Percentiles rank a stretch among this genome's conserved stretches.
Evolutionary conservation across 2,113 vertebrate species (phyloP).

Genomic region (Strix uralensis): DNA sequence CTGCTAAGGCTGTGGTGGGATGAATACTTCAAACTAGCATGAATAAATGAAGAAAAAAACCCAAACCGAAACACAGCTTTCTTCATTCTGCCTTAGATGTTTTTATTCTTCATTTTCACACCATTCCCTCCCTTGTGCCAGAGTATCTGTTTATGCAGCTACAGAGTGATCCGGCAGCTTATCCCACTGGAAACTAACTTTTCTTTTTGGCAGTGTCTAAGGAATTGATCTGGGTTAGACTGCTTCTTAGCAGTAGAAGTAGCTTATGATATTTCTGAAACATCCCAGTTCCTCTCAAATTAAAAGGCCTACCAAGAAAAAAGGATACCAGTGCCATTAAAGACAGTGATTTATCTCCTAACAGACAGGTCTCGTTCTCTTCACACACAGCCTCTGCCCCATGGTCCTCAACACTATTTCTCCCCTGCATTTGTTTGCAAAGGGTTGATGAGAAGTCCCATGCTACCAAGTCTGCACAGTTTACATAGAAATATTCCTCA

Average conservation of each 20-base stretch:
- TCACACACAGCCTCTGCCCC: background rate
- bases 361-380: background rate
- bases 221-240: background rate
- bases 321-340: background rate
- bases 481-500: background rate
- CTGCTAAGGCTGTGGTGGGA: background rate
- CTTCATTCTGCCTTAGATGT: background rate
- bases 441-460: background rate
- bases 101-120: conserved; percentile 9
- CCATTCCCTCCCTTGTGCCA: background rate
- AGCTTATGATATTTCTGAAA: background rate
- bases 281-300: background rate
- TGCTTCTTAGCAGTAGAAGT: background rate
- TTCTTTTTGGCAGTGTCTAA: background rate
- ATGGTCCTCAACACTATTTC: background rate
- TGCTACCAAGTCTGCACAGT: background rate
- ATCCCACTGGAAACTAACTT: background rate
- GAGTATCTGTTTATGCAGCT: background rate
- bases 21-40: background rate
- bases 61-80: background rate
- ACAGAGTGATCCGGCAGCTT: background rate
- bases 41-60: background rate
- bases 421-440: background rate
- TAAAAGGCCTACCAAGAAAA: background rate
- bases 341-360: background rate